A percentile compares a stretch with the other conserved stretches of the same genome.
Evolutionary conservation across 2,797 vertebrate species (phyloP).

Genomic region (Gambelia wislizenii): DNA sequence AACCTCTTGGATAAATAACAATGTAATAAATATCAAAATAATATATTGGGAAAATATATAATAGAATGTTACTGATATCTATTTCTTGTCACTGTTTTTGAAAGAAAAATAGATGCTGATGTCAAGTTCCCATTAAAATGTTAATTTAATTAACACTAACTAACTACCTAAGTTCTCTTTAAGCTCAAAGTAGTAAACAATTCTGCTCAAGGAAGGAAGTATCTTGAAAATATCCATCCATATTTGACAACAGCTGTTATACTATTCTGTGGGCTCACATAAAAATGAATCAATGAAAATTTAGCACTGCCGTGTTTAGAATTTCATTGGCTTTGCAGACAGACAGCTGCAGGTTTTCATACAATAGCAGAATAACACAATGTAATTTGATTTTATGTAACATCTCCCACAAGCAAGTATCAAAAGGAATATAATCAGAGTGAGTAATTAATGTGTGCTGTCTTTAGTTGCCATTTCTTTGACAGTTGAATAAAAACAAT

Average conservation of each 20-base stretch:
- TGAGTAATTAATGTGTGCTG: constrained; percentile 5
- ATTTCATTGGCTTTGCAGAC: constrained; percentile 27
- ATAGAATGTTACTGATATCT: not conserved
- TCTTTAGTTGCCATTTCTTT: constrained; percentile 5
- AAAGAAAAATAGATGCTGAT: not conserved
- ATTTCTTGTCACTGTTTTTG: not conserved
- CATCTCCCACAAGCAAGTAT: not conserved
- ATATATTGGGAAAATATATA: not conserved
- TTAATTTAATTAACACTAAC: not conserved
- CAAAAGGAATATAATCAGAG: constrained; percentile 12
- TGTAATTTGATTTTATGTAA: constrained; percentile 21
- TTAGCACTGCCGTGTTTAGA: not conserved
- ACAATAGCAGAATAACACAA: constrained; percentile 1
- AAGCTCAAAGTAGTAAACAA: not conserved
- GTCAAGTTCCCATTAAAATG: not conserved
- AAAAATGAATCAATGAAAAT: not conserved
- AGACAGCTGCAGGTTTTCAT: not conserved
- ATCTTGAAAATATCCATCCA: not conserved
- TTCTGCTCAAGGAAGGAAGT: not conserved
- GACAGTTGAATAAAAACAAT: constrained; percentile 22
- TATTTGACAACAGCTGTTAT: constrained; percentile 9
- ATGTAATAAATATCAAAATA: not conserved
- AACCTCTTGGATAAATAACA: not conserved
- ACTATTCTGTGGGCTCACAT: not conserved
- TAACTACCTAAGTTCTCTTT: not conserved